Evolutionary conservation across 2,797 vertebrate genomes (phyloP).

Genomic region (Jordanella pulchra): DNA sequence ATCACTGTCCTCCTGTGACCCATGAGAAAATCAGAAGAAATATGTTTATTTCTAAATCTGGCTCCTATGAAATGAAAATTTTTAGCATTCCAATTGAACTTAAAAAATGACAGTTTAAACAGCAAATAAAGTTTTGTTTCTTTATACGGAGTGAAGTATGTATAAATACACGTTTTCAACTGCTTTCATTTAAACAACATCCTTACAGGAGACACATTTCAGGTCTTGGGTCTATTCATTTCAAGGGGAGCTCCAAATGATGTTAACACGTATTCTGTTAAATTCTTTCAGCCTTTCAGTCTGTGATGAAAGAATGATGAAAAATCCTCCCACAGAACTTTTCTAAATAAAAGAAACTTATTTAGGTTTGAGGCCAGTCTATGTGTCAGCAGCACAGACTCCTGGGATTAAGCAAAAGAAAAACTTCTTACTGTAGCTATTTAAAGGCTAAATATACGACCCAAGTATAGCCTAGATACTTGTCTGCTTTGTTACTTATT

Average conservation of each 20-base stretch:
- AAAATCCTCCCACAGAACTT: neutral
- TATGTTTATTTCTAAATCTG: too few relatives aligned
- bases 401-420: neutral
- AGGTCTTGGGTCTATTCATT: neutral
- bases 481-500: constrained; percentile 8
- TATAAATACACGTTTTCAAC: too few relatives aligned
- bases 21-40: too few relatives aligned
- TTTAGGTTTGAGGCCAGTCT: neutral
- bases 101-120: too few relatives aligned
- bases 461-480: neutral
- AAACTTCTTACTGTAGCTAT: constrained; percentile 1
- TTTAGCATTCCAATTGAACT: too few relatives aligned
- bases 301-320: neutral
- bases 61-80: too few relatives aligned
- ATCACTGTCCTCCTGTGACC: too few relatives aligned
- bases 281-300: neutral
- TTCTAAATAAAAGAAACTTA: neutral
- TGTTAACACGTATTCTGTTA: neutral
- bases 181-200: too few relatives aligned
- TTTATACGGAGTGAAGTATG: too few relatives aligned
- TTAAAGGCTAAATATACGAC: constrained; percentile 7
- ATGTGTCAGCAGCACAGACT: neutral
- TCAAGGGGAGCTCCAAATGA: neutral
- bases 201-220: neutral
- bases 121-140: too few relatives aligned